A percentile compares a stretch with the other conserved stretches of the same genome.
phyloP scores from a whole-genome alignment of 2,888 invertebrate species.

The Synergus itoensis region DNA sequence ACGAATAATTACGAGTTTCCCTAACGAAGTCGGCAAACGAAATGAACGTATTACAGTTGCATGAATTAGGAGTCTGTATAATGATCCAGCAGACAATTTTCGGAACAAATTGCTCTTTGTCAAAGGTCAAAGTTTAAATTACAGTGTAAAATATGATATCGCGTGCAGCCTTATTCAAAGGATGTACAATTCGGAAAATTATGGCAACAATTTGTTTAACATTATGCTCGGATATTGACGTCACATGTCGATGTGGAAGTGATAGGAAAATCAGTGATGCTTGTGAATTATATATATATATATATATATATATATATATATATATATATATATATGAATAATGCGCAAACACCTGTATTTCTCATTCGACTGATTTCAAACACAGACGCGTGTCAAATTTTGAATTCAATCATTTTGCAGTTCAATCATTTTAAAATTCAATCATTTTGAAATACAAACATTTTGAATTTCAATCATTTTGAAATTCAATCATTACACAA shows the following conservation, averaged over 20 bases:
- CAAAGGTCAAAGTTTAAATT: slow-evolving; percentile 23
- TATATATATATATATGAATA: not conserved
- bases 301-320: not conserved
- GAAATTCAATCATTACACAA: not conserved
- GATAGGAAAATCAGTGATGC: slow-evolving; percentile 14
- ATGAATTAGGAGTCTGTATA: not conserved
- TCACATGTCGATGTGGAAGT: slow-evolving; percentile 1
- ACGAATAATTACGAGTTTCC: not conserved
- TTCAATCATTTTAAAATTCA: no score
- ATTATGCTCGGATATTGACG: slow-evolving; percentile 25
- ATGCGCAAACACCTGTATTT: slow-evolving; percentile 9
- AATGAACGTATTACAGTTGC: not conserved
- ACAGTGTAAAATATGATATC: not conserved
- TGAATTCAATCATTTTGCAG: no score
- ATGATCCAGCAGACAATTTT: not conserved
- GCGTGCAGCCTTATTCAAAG: slow-evolving; percentile 11
- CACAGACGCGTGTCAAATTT: not conserved
- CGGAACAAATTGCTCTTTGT: not conserved
- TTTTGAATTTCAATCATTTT: not conserved
- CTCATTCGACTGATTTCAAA: not conserved
- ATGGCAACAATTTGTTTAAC: slow-evolving; percentile 19
- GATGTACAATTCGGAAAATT: slow-evolving; percentile 13
- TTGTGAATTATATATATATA: not conserved
- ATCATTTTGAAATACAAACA: no score
- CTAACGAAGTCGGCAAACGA: not conserved